Base-by-base conservation (phyloP, 2,113 vertebrate species). In the Saccopteryx bilineata region DNA sequence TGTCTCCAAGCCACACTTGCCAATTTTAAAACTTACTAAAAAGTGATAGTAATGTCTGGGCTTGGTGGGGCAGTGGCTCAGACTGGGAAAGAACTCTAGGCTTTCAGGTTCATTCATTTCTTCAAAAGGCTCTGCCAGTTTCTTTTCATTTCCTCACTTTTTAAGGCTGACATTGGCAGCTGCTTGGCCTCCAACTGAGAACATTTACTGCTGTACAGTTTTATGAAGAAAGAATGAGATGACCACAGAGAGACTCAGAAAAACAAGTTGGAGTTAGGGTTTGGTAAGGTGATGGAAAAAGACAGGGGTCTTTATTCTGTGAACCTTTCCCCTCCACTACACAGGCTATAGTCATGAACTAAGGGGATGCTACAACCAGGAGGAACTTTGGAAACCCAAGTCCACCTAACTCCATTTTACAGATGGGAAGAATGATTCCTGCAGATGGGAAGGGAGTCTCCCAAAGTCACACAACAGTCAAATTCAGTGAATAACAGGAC, bases 191-290 rank as follows among this genome's bases (percentile, higher is more conserved):
- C 13, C 17, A 92, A 63, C 28, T 58, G 58, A 19, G 13, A 15
- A 80, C 48, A 75, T 85, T 52, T 58, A 83, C 14, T 76, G 58
- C 24, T 69, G 3, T 54, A 69, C 17, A 56, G 6, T 84, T 95
- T 72, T 68, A 76, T 65, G 54, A 81, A 24, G 31, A 78, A 94
- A 91, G 23, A 94, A 33, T 79, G 75, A 96, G 5, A 92, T 92
- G 33, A 21, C 39, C 46, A 88, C 54, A 95, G 87, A 85, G 69
- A 60, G 46, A 91, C 23, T 71, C 61, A 66, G 46, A 86, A 54
- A 82, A 74, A 50, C 18, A 91, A 33, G 28, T 33, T 92, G 9
- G 33, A 84, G 19, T 76, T 60, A 76, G 65, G 74, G 24, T 21
- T 91, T 90, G 66, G 26, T 17, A 58, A 93, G 39, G 18, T 46